These are phyloP conservation scores for Chlorospingus semifuscus DNA, from an alignment of 2,797 vertebrate species.

Conservation along the genomic window DNA sequence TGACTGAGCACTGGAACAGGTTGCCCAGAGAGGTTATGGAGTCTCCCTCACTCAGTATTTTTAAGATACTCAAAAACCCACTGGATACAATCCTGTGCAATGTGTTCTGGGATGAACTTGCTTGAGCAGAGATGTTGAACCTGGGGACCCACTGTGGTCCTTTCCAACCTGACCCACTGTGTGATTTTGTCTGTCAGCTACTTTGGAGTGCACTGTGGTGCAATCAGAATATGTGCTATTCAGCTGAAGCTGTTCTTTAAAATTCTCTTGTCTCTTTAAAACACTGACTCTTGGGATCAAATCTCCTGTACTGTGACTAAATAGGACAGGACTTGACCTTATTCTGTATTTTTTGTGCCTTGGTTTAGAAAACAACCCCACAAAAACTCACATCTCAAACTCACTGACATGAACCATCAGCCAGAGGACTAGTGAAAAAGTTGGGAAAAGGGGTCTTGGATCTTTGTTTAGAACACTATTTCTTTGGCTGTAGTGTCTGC, in stretches of 20 bases:
- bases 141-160: neutral
- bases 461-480: neutral
- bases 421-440: neutral
- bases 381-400: neutral
- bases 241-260: neutral
- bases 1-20: rapidly evolving
- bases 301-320: neutral
- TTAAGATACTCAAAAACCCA: neutral
- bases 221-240: rapidly evolving
- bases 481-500: neutral
- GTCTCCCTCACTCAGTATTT: neutral
- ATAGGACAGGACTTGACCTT: neutral
- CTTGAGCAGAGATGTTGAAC: neutral
- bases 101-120: neutral
- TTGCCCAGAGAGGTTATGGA: neutral
- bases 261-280: neutral
- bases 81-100: neutral
- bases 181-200: neutral
- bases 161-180: neutral
- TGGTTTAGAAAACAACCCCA: neutral
- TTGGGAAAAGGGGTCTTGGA: neutral
- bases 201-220: neutral
- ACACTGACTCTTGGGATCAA: neutral
- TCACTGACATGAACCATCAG: neutral
- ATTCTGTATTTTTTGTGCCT: neutral